Evolutionary conservation across 1,140 invertebrate genomes (phyloP).

Genomic region (Polypedilum pembai): DNA sequence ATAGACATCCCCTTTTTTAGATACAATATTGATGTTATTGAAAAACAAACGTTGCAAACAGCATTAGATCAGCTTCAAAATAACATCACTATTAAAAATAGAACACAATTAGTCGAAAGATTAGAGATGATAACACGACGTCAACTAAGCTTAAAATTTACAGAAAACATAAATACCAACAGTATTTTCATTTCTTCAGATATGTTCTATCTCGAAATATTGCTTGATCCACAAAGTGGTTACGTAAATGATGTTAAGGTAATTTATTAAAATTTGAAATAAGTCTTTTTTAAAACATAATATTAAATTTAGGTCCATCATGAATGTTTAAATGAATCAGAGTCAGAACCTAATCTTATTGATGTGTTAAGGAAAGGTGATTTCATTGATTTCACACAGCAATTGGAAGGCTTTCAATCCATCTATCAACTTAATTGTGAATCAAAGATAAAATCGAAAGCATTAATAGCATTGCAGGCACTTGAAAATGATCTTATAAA

Average conservation of each 20-base stretch:
- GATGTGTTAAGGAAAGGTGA: neutral
- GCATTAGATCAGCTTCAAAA: constrained; percentile 88
- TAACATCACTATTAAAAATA: constrained; percentile 84
- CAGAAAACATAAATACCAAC: constrained; percentile 37
- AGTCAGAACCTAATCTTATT: constrained; percentile 31
- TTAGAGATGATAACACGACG: constrained; percentile 76
- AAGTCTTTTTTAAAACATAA: constrained; percentile 36
- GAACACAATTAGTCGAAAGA: constrained; percentile 85
- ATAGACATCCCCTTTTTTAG: constrained; percentile 47
- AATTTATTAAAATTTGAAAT: constrained; percentile 69
- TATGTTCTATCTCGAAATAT: constrained; percentile 93
- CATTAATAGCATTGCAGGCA: constrained; percentile 66
- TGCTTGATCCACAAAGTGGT: constrained; percentile 66
- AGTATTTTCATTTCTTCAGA: constrained; percentile 84
- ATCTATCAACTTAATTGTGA: constrained; percentile 90
- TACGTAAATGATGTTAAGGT: constrained; percentile 81
- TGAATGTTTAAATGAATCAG: constrained; percentile 34
- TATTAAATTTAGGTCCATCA: constrained; percentile 36
- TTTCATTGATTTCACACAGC: constrained; percentile 78
- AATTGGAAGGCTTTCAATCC: constrained; percentile 80
- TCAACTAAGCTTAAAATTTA: constrained; percentile 60
- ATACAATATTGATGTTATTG: constrained; percentile 77
- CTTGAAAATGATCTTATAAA: constrained; percentile 60
- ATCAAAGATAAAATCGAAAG: constrained; percentile 77
- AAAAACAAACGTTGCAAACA: constrained; percentile 77